Conservation (phyloP, 2,888 invertebrate genomes). For the Tineola bisselliella region DNA sequence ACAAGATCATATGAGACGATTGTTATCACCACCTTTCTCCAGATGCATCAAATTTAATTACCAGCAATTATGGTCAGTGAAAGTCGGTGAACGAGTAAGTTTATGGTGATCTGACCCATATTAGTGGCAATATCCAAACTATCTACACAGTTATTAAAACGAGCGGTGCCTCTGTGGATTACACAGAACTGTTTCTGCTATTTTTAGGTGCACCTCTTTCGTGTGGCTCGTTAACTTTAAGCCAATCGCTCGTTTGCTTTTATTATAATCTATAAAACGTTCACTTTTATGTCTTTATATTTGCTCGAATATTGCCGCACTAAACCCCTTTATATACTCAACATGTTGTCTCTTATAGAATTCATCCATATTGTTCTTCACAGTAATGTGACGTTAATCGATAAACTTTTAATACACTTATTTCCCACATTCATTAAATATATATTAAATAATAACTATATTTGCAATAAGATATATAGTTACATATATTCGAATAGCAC, state of each 20-base stretch:
- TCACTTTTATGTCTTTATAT: conserved; percentile 18
- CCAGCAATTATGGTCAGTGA: conserved; percentile 13
- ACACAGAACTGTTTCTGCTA: conserved; percentile 6
- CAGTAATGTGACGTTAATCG: not conserved
- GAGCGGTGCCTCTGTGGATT: not conserved
- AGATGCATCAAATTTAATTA: conserved; percentile 15
- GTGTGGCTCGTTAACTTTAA: conserved; percentile 14
- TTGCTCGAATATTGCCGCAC: conserved; percentile 9
- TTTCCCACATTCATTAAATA: not conserved
- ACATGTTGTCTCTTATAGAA: not conserved
- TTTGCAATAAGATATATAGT: not conserved
- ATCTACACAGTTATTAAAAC: conserved; percentile 14
- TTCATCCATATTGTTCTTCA: not conserved
- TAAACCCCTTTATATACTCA: not conserved
- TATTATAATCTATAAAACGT: conserved; percentile 18
- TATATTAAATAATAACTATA: not conserved
- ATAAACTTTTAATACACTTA: too few relatives aligned
- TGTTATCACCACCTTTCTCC: conserved; percentile 14
- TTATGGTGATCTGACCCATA: conserved; percentile 8
- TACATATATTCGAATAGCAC: not conserved
- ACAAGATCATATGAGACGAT: conserved; percentile 9
- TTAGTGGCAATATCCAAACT: conserved; percentile 9
- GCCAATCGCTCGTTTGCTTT: conserved; percentile 15
- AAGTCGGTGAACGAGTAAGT: conserved; percentile 6
- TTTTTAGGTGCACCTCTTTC: conserved; percentile 12